Base-by-base conservation (phyloP, 2,113 vertebrate genomes). In the Tricholaema leucomelas region DNA sequence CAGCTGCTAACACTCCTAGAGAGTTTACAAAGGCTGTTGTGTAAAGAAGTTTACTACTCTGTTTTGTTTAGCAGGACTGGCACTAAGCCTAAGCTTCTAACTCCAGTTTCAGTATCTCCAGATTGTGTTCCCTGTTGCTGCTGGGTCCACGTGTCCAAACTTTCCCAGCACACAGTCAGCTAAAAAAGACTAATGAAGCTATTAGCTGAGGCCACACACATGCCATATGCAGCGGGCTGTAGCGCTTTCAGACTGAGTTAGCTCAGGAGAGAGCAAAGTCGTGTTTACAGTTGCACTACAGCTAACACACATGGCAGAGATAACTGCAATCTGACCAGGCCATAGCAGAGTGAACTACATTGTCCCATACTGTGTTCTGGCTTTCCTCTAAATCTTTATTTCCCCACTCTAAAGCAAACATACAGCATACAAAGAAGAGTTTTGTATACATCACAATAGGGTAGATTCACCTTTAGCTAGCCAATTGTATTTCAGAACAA, bases 181-280 rank as follows among this genome's bases (percentile, higher is more conserved):
- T 70, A 31, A 74, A 72, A 72, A 59, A 58, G 24, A 33, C 19
- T 46, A 54, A 35, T 2, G 4, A 56, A 20, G 36, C 36, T 46
- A 66, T 33, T 15, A 90, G 23, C 54, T 56, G 33, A 71, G 56
- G 79, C 46, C 50, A 67, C 56, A 36, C 15, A 9, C 15, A 9
- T 4, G 2, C 70, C 27, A 15, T 8, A 23, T 10, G 33, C 17
- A 40, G 35, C 35, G 5, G 40, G 31, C 48, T 9, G 3, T 2
- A 59, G 36, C 0, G 10, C 66, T 85, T 48, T 48, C 63, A 89
- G 44, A 50, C 52, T 21, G 36, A 73, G 60, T 31, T 40, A 1
- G 1, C 15, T 21, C 24, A 3, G 8, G 14, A 9, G 7, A 14
- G 11, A 55, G 8, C 1, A 0, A 81, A 60, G n/a, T 2, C 1